Conservation (phyloP, 2,113 vertebrate genomes). For the Trochalopteron elliotii region DNA sequence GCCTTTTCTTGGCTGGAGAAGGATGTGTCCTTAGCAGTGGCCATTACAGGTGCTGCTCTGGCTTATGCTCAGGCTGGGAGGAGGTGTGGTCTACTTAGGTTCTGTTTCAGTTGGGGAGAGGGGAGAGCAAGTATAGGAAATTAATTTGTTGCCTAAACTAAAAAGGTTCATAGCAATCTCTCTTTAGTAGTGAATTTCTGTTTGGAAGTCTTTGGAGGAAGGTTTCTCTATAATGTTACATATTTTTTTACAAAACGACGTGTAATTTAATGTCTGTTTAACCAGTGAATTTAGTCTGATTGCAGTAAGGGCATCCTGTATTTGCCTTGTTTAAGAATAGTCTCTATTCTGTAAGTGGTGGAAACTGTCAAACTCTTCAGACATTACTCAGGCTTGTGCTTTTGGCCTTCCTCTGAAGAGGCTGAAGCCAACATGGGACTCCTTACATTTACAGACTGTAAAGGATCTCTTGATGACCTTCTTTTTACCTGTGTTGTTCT, state of each 20-base stretch:
- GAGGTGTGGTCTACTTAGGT: background rate
- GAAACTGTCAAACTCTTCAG: background rate
- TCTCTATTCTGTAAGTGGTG: background rate
- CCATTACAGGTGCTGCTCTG: background rate
- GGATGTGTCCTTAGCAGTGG: background rate
- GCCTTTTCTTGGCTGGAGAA: background rate
- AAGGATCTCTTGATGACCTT: background rate
- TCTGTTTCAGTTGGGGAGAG: background rate
- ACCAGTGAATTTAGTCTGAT: background rate
- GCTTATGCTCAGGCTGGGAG: background rate
- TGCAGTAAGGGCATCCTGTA: background rate
- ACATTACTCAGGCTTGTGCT: background rate
- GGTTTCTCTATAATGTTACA: background rate
- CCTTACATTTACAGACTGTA: background rate
- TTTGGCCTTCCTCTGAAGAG: background rate
- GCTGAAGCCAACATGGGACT: background rate
- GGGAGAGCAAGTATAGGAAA: background rate
- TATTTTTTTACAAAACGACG: background rate
- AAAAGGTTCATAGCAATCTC: background rate
- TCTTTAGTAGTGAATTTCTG: background rate
- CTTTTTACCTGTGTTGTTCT: background rate
- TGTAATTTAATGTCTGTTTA: background rate
- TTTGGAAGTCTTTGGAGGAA: background rate
- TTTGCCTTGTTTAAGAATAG: background rate
- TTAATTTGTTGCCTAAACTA: background rate